phyloP scores from a whole-genome alignment of 2,888 invertebrate species.

The Sarcophaga rosellei region DNA sequence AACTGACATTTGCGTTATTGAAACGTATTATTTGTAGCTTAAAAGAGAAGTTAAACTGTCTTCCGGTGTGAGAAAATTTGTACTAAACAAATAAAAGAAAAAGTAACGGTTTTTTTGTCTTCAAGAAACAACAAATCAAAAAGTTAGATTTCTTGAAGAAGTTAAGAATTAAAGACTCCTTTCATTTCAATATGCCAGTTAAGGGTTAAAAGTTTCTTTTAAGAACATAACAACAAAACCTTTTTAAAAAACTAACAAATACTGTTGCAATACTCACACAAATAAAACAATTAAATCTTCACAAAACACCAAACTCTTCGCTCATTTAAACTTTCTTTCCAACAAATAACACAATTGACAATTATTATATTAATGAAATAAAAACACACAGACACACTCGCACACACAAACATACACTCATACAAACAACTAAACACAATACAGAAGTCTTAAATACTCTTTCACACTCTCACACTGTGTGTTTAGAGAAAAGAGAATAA shows the following conservation, averaged over 20 bases:
- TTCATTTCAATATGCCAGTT: no score
- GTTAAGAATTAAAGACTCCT: neutral
- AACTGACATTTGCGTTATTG: constrained; percentile 60
- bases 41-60: constrained; percentile 60
- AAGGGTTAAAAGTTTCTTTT: no score
- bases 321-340: neutral
- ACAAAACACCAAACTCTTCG: constrained; percentile 2
- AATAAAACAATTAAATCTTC: neutral
- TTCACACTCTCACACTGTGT: neutral
- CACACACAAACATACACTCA: neutral
- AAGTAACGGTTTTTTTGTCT: constrained; percentile 47
- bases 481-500: constrained; percentile 38
- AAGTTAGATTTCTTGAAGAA: constrained; percentile 37
- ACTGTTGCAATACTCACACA: neutral
- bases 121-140: constrained; percentile 28
- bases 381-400: neutral
- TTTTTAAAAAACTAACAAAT: no score
- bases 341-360: constrained; percentile 51
- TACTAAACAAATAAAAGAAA: constrained; percentile 1
- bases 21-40: constrained; percentile 60
- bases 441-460: neutral
- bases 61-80: constrained; percentile 65
- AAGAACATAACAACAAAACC: no score
- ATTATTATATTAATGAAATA: constrained; percentile 42
- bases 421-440: neutral